Conservation (phyloP, 2,888 invertebrate species). For the Cetonia aurata region DNA sequence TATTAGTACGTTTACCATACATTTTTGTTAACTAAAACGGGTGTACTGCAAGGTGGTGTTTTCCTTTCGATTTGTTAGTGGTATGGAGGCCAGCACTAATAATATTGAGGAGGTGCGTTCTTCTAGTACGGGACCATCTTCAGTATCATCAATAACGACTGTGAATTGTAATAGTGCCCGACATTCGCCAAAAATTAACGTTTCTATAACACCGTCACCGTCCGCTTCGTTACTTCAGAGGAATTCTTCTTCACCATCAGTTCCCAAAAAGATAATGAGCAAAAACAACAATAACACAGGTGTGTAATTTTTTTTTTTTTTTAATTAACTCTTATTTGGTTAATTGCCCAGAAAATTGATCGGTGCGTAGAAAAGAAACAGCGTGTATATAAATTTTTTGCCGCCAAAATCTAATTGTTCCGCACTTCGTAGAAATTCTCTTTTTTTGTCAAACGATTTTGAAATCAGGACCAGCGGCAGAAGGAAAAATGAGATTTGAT, state of each 20-base stretch:
- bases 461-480: too few species aligned
- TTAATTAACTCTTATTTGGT: too few species aligned
- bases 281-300: slow-evolving; percentile 76
- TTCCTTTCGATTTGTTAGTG: slow-evolving; percentile 53
- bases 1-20: not conserved
- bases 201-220: slow-evolving; percentile 53
- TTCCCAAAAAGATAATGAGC: slow-evolving; percentile 74
- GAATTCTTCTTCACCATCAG: slow-evolving; percentile 68
- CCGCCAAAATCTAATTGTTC: too few species aligned
- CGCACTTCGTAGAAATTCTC: too few species aligned
- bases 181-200: slow-evolving; percentile 54
- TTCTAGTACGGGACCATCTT: slow-evolving; percentile 53
- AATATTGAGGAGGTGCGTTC: slow-evolving; percentile 54
- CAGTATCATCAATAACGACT: slow-evolving; percentile 47
- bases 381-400: too few species aligned
- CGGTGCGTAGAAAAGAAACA: too few species aligned
- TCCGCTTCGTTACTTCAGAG: slow-evolving; percentile 66
- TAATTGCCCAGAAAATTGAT: too few species aligned
- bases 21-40: not conserved
- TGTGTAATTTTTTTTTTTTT: too few species aligned
- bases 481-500: too few species aligned
- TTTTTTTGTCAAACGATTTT: too few species aligned
- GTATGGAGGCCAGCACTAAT: slow-evolving; percentile 57
- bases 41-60: slow-evolving; percentile 45
- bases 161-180: slow-evolving; percentile 57